Evolutionary conservation across 1,140 invertebrate genomes (phyloP), one percentile per base, ranked within the genome.

Genomic region (Drosophila orosa): DNA sequence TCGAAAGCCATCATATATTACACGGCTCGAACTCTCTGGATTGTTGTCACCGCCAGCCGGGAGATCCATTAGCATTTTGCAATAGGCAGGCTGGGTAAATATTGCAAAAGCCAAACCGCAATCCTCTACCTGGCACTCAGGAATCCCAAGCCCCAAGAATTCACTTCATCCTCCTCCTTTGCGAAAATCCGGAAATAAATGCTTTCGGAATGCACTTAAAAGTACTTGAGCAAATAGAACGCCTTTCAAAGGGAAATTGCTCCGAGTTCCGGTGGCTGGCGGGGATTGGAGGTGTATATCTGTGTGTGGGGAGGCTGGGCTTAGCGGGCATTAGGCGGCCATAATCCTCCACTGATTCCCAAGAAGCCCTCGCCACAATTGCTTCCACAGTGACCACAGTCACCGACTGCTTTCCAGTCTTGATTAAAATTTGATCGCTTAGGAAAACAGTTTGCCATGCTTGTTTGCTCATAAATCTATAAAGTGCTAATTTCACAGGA

Each of bases 101-200:
- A 80, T 85, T 85, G 84, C 55, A 31, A 1, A 35, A 62, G 73
- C 58, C 67, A 17, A 69, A 35, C 42, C 75, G 37, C 58, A 65
- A 37, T 25, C 50, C 72, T 25, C 40, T 33, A 35, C 58, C 40
- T 54, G 55, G 19, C 47, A 25, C 37, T 27, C 15, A 33, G 48
- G 48, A 52, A 52, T 52, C 2, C 19, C 48, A 24, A 24, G 31
- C 13, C 3, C 15, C 42, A 1, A 25, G 19, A 25, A 24, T 25
- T n/a, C 19, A 17, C 19, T 17, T 22, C 33, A 35, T 29, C 9
- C 65, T 10, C 45, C 61, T 61, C 58, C 61, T 60, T 74, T 75
- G 75, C 54, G 62, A 56, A 73, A 87, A 87, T 82, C 82, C 83
- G 82, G 79, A 86, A 82, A 82, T 86, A 86, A 86, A 79, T 65